phyloP scores from a whole-genome alignment of 1,140 invertebrate genomes.

The Papilio helenus region DNA sequence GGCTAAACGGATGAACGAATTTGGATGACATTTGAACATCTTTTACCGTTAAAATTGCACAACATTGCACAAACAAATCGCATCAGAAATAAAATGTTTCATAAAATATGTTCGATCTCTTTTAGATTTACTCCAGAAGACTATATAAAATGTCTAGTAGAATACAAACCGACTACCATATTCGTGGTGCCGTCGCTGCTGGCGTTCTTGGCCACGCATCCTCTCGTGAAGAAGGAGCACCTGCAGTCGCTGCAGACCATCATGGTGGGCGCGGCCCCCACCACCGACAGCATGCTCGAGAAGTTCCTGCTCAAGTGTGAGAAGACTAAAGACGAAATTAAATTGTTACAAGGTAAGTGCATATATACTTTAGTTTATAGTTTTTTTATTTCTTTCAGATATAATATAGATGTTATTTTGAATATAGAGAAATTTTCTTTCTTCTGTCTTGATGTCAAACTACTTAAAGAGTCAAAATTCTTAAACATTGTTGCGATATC shows the following conservation, averaged over 20 bases:
- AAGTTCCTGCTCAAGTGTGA: conserved; percentile 83
- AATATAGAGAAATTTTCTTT: no score
- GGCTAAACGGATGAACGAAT: no score
- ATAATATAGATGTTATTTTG: no score
- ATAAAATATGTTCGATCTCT: conserved; percentile 30
- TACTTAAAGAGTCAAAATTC: no score
- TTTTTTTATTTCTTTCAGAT: background rate
- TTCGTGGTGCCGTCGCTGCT: conserved; percentile 88
- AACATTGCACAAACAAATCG: no score
- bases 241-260: conserved; percentile 84
- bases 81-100: no score
- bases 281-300: conserved; percentile 85
- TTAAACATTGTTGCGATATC: no score
- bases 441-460: no score
- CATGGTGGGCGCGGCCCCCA: conserved; percentile 86
- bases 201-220: conserved; percentile 86
- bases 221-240: conserved; percentile 84
- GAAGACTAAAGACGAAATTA: conserved; percentile 83
- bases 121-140: conserved; percentile 87
- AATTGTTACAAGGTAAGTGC: conserved; percentile 83
- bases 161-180: conserved; percentile 85
- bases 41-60: no score
- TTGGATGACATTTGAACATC: no score
- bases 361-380: background rate
- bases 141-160: conserved; percentile 84